phyloP scores from a whole-genome alignment of 2,797 vertebrate genomes.

The Hippoglossus hippoglossus region DNA sequence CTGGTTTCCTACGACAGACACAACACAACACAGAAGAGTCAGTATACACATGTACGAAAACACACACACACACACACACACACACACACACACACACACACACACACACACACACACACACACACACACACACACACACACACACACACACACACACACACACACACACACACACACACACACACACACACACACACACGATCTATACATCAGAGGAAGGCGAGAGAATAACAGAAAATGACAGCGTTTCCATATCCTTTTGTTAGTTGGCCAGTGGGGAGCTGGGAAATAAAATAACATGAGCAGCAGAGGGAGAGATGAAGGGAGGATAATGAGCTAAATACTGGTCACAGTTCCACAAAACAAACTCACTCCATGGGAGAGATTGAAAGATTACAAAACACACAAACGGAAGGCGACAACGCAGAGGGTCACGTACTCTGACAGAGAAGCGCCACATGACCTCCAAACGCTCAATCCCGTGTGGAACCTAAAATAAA shows the following conservation, averaged over 20 bases:
- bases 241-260: conserved; percentile 53
- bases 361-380: conserved; percentile 57
- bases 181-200: neutral
- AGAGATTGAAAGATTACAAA: conserved; percentile 51
- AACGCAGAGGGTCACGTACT: conserved; percentile 36
- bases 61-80: neutral
- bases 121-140: neutral
- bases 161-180: conserved; percentile 7
- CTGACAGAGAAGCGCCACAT: neutral
- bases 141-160: neutral
- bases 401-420: conserved; percentile 14
- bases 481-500: too few relatives aligned
- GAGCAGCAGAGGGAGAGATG: conserved; percentile 58
- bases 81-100: conserved; percentile 2
- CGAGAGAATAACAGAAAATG: conserved; percentile 50
- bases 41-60: conserved; percentile 14
- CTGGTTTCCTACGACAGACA: conserved; percentile 88
- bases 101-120: neutral
- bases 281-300: conserved; percentile 81
- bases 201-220: conserved; percentile 36
- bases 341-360: conserved; percentile 53
- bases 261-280: conserved; percentile 60
- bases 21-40: conserved; percentile 53
- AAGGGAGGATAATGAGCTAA: conserved; percentile 56
- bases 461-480: neutral